phyloP scores from a whole-genome alignment of 2,888 invertebrate genomes.

The Pyralis farinalis region DNA sequence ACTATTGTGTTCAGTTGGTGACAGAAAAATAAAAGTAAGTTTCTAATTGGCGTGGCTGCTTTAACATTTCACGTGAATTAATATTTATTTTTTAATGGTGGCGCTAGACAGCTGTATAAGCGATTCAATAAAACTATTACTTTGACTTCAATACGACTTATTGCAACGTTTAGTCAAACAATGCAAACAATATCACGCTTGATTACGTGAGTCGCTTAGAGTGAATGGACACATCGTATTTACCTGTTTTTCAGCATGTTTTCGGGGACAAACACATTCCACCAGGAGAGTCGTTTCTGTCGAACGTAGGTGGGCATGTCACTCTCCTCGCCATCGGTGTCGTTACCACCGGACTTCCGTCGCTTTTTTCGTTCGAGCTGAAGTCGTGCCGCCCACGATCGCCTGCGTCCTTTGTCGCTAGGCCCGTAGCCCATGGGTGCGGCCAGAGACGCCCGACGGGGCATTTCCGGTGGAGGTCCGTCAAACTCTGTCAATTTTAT shows the following conservation, averaged over 20 bases:
- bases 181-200: background rate
- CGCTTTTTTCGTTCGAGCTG: slow-evolving; percentile 78
- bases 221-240: slow-evolving; percentile 12
- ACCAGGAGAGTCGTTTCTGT: slow-evolving; percentile 92
- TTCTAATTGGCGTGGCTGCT: too few relatives aligned
- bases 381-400: slow-evolving; percentile 82
- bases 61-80: too few relatives aligned
- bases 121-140: too few relatives aligned
- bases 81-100: too few relatives aligned
- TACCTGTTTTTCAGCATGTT: slow-evolving; percentile 86
- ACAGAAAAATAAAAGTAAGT: too few relatives aligned
- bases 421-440: slow-evolving; percentile 55
- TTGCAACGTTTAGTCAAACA: slow-evolving; percentile 8
- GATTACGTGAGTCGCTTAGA: background rate
- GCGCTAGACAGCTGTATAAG: too few relatives aligned
- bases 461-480: slow-evolving; percentile 58
- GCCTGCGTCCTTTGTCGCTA: slow-evolving; percentile 80
- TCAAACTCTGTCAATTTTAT: slow-evolving; percentile 69
- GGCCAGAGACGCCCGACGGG: slow-evolving; percentile 70
- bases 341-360: slow-evolving; percentile 75
- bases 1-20: too few relatives aligned
- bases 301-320: slow-evolving; percentile 72
- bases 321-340: slow-evolving; percentile 60
- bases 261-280: slow-evolving; percentile 93
- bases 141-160: background rate